These are phyloP conservation scores for Xenopus laevis DNA, from an alignment of 2,113 vertebrate species.

Conservation along the genomic window DNA sequence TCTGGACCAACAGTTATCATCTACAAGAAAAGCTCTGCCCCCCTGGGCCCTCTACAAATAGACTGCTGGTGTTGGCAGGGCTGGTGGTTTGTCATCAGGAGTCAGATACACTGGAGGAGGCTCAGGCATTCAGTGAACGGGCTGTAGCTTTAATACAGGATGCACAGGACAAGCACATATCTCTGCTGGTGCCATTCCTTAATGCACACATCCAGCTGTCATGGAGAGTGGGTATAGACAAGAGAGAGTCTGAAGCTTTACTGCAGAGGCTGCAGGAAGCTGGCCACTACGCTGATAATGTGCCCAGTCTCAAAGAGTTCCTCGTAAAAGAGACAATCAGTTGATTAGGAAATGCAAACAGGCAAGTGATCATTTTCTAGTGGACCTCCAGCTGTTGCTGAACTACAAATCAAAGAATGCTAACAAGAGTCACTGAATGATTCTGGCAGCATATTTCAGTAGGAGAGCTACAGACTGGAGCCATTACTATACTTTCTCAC, in stretches of 20 bases:
- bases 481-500: too few species aligned
- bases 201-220: slow-evolving; percentile 78
- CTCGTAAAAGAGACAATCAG: slow-evolving; percentile 71
- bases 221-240: slow-evolving; percentile 87
- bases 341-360: not conserved
- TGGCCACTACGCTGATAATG: slow-evolving; percentile 62
- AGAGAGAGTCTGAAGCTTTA: slow-evolving; percentile 76
- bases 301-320: slow-evolving; percentile 79
- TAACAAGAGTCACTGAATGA: too few species aligned
- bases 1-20: slow-evolving; percentile 78
- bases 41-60: slow-evolving; percentile 57
- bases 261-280: slow-evolving; percentile 74
- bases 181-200: slow-evolving; percentile 77
- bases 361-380: not conserved
- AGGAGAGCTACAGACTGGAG: too few species aligned
- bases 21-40: slow-evolving; percentile 78
- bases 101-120: slow-evolving; percentile 76
- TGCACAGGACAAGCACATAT: slow-evolving; percentile 63
- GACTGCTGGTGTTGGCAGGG: slow-evolving; percentile 79
- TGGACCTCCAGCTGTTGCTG: not conserved
- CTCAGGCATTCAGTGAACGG: slow-evolving; percentile 75
- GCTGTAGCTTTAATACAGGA: slow-evolving; percentile 68
- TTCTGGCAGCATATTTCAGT: too few species aligned
- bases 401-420: too few species aligned
- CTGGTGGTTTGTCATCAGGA: slow-evolving; percentile 85